Base-by-base conservation (phyloP, 2,888 invertebrate genomes). In the Choristoneura rosaceana region DNA sequence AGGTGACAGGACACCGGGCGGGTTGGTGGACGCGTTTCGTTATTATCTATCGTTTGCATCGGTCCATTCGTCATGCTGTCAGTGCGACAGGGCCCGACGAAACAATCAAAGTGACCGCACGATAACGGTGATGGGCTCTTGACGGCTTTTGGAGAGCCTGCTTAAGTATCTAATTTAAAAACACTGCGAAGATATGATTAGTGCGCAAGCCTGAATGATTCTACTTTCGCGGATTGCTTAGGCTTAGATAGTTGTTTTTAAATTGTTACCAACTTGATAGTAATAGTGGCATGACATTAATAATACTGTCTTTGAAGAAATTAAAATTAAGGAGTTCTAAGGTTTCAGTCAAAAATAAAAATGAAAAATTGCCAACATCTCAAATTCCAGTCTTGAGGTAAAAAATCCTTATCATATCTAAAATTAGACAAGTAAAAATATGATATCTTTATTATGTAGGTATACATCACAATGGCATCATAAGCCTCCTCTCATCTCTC, bases 51-150 rank as follows among this genome's bases (percentile, higher is more conserved):
- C 82, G 87, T 81, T 84, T 83, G 85, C 88, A 93, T 93, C 92
- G 83, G 86, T 82, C 87, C 91, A 94, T 94, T 92, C 93, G 93
- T 94, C 93, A 90, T 93, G 84, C 93, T 94, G 93, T 94, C 93
- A 93, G 74, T 80, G 85, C 78, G 85, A 90, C 92, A 91, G 90
- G 86, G 87, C 84, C 83, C 85, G 83, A 88, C 81, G 90, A 87
- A 88, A 90, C 87, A 89, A 88, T 93, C 93, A 93, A 93, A 92
- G 91, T 89, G 83, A 84, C 93, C 93, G 93, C 92, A 79, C 83
- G 92, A 93, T 93, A 93, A 88, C 88, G 82, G 83, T 81, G 85
- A 87, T 84, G 82, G 79, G 77, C 76, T 76, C 77, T 80, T 75
- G 71, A 73, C 69, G 71, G 73, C 62, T 64, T 71, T 74, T 73